Conservation (phyloP, 2,797 vertebrate species). For the Poecilia picta region DNA sequence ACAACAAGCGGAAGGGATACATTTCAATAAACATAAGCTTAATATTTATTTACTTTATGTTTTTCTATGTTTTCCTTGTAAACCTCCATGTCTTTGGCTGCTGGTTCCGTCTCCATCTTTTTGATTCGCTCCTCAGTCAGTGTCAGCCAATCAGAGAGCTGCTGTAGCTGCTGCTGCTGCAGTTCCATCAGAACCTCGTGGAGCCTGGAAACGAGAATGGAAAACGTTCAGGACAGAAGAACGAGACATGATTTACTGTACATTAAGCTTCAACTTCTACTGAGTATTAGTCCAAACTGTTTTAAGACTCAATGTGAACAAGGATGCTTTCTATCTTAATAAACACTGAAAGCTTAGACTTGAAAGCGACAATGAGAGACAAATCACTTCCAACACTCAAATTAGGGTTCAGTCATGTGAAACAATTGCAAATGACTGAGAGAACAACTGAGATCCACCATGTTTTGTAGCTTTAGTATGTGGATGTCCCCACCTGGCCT, state of each 20-base stretch:
- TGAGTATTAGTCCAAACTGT: neutral
- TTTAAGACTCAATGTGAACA: neutral
- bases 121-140: slow-evolving; percentile 91
- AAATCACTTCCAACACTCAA: neutral
- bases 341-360: neutral
- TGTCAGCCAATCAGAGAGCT: slow-evolving; percentile 93
- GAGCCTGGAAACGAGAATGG: slow-evolving; percentile 77
- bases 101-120: slow-evolving; percentile 85
- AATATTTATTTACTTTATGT: slow-evolving; percentile 86
- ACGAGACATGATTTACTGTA: neutral
- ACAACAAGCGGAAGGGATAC: neutral
- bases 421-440: too few species aligned
- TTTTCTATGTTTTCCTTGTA: slow-evolving; percentile 89
- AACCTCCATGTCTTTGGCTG: slow-evolving; percentile 80
- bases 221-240: neutral
- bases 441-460: neutral
- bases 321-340: neutral
- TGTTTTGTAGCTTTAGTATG: neutral
- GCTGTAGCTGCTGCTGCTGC: slow-evolving; percentile 94
- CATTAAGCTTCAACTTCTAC: neutral
- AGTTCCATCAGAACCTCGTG: slow-evolving; percentile 96
- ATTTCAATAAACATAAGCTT: neutral
- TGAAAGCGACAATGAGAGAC: neutral
- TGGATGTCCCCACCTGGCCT: slow-evolving; percentile 83
- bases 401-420: neutral